Evolutionary conservation across 2,888 invertebrate species (phyloP), one percentile per base, ranked within the genome.

Genomic region (Unio delphinus): DNA sequence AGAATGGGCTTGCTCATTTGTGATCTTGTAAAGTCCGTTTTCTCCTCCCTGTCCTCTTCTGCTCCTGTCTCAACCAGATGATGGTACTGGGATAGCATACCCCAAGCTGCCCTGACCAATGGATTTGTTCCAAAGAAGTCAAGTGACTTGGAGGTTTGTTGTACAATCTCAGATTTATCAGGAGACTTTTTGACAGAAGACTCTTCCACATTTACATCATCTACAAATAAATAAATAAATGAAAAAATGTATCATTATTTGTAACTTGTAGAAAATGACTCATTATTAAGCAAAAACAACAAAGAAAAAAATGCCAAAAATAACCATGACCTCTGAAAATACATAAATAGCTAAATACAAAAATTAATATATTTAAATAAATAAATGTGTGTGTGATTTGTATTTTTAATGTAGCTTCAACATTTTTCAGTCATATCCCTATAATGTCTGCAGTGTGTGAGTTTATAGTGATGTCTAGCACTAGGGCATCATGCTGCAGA

Each of bases 31-130:
- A 45, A 45, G 45, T 70, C 59, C 55, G 66, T 61, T 15, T 34
- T 56, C 18, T 72, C 71, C 28, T 80, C 78, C 57, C 80, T 75
- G 23, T 86, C 83, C 64, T 85, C 83, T 61, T 89, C 85, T 34
- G 87, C 88, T 68, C 88, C 89, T 34, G 85, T 87, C 74, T 90
- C 89, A 34, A 93, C 92, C 63, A 95, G 90, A 87, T 95, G 95
- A 83, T 94, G 94, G 85, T 95, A 95, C 83, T 94, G 94, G 28
- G 83, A 78, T 26, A 94, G 94, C 55, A 94, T 92, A 87, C 94
- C 83, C 55, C 87, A 75, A 6, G 87, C 88, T 34, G 86, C 83
- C 72, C 87, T 83, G 55, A 86, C 79, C 62, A 83, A 67, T 6
- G 83, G 72, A 11, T 80, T 78, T 23, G 83, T 78, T 15, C 73